phyloP scores from a whole-genome alignment of 2,888 invertebrate species.

The Eurois occulta region DNA sequence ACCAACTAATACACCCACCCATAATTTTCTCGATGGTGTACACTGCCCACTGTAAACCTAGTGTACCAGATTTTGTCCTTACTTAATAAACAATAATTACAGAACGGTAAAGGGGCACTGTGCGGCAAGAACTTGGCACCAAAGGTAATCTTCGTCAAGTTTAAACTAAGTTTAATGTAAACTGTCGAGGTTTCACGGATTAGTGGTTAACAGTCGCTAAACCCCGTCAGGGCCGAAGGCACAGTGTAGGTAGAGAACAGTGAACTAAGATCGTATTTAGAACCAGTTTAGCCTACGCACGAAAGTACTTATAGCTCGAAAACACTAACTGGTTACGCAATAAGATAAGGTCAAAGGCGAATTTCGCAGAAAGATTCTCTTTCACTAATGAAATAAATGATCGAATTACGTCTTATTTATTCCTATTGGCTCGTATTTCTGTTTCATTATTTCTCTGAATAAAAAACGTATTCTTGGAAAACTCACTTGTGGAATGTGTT shows the following conservation, averaged over 20 bases:
- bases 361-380: background rate
- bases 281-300: background rate
- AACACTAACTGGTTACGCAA: conserved; percentile 1
- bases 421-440: background rate
- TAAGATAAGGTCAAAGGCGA: background rate
- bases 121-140: conserved; percentile 55
- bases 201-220: conserved; percentile 76
- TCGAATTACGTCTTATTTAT: background rate
- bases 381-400: conserved; percentile 10
- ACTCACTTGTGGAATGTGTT: background rate
- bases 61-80: conserved; percentile 25
- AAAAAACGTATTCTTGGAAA: conserved; percentile 5
- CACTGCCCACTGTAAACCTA: background rate
- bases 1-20: background rate
- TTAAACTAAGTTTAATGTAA: conserved; percentile 75
- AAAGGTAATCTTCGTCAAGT: conserved; percentile 75
- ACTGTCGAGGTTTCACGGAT: conserved; percentile 78
- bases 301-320: background rate
- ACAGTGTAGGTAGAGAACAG: conserved; percentile 37
- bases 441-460: conserved; percentile 5
- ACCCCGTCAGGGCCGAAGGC: conserved; percentile 59
- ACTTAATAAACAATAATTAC: conserved; percentile 64
- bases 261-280: conserved; percentile 5
- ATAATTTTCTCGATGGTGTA: background rate
- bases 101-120: conserved; percentile 49